Evolutionary conservation across 2,888 invertebrate genomes (phyloP).

Genomic region (Biston betularia): DNA sequence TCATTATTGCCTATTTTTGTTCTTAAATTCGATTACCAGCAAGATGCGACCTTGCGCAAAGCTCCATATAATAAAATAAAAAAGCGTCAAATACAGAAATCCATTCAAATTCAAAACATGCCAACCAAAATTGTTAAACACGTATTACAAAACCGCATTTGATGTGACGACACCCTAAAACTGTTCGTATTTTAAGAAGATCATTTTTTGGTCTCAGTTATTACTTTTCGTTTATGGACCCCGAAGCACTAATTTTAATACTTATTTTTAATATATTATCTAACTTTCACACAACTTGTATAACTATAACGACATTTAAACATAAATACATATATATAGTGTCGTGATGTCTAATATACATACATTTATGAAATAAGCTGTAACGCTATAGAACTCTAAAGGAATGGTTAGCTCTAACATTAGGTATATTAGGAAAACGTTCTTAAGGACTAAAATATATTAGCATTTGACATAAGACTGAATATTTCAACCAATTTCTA

Average conservation of each 20-base stretch:
- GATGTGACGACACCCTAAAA: background rate
- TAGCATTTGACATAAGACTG: too few relatives aligned
- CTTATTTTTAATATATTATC: conserved; percentile 35
- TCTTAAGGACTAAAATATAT: conserved; percentile 27
- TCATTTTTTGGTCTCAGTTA: conserved; percentile 12
- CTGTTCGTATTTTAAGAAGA: background rate
- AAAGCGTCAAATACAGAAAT: too few relatives aligned
- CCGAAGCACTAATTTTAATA: conserved; percentile 38
- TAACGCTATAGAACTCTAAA: conserved; percentile 47
- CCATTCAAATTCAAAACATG: background rate
- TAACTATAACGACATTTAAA: conserved; percentile 35
- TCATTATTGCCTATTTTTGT: too few relatives aligned
- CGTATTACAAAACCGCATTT: background rate
- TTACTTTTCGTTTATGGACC: conserved; percentile 37
- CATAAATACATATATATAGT: conserved; percentile 40
- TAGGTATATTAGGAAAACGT: conserved; percentile 31
- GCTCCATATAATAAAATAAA: too few relatives aligned
- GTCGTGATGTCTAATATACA: conserved; percentile 36
- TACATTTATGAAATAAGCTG: conserved; percentile 32
- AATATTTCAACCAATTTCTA: background rate
- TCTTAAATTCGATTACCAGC: too few relatives aligned
- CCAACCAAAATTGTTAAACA: background rate
- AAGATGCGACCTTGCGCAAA: too few relatives aligned
- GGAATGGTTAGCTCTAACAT: conserved; percentile 56
- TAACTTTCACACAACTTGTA: conserved; percentile 33